phyloP scores from a whole-genome alignment of 2,797 vertebrate species.

The Fundulus diaphanus region DNA sequence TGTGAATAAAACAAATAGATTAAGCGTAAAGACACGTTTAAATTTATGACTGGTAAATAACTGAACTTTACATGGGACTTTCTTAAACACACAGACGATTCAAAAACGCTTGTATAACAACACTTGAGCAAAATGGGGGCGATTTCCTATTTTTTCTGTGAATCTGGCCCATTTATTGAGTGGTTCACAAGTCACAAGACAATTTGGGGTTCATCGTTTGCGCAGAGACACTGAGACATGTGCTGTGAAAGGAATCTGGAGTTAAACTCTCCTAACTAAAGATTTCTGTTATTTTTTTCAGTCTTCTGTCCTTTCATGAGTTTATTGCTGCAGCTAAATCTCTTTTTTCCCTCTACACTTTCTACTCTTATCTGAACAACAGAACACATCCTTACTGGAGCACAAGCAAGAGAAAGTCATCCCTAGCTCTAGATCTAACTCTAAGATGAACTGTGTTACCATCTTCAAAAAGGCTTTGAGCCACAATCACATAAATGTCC shows the following conservation, averaged over 20 bases:
- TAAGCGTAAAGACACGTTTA: too few species aligned
- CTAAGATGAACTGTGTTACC: background rate
- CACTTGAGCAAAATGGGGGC: background rate
- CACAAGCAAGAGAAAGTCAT: background rate
- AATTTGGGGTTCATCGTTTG: background rate
- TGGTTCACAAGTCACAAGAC: background rate
- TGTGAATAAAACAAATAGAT: too few species aligned
- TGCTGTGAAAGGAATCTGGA: background rate
- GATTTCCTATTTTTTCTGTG: background rate
- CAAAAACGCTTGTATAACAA: background rate
- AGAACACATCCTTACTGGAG: background rate
- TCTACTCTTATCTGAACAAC: background rate
- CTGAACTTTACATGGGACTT: background rate
- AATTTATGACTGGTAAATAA: too few species aligned
- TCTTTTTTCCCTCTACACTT: background rate
- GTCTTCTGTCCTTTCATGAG: background rate
- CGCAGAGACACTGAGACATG: background rate
- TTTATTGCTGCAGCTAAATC: background rate
- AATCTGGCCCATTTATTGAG: background rate
- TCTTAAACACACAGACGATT: background rate
- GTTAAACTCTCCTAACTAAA: background rate
- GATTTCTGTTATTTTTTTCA: background rate
- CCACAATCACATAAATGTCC: slow-evolving; percentile 15
- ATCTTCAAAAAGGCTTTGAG: background rate
- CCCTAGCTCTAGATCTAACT: background rate